Conservation (phyloP, 1,140 invertebrate genomes). For the Drosophila funebris region DNA sequence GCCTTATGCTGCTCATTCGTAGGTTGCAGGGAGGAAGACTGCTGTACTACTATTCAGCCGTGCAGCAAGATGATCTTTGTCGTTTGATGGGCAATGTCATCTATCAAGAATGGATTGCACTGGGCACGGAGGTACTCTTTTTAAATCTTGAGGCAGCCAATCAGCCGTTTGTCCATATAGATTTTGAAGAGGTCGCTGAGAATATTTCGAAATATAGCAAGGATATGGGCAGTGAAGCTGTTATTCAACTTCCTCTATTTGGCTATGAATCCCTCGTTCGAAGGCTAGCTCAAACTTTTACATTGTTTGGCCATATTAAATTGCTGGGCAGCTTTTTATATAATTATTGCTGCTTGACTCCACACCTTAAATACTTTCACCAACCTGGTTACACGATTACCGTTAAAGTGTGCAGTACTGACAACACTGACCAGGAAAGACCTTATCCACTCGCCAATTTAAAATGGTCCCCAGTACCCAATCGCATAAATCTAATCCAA, state of each 20-base stretch:
- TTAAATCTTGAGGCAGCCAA: constrained; percentile 48
- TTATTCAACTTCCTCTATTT: constrained; percentile 43
- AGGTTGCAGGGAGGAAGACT: constrained; percentile 22
- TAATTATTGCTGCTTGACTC: constrained; percentile 18
- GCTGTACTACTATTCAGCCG: constrained; percentile 61
- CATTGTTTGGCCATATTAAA: constrained; percentile 46
- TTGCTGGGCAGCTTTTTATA: constrained; percentile 6
- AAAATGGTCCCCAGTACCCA: constrained; percentile 51
- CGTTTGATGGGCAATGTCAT: constrained; percentile 33
- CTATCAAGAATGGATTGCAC: constrained; percentile 51
- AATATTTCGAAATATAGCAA: background rate
- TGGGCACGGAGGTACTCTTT: constrained; percentile 51
- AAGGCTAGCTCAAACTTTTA: constrained; percentile 27
- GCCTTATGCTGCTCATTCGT: constrained; percentile 52
- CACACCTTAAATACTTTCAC: constrained; percentile 21
- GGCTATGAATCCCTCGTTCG: constrained; percentile 52
- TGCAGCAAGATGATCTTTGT: constrained; percentile 54
- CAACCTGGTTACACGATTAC: background rate
- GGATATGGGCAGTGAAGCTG: background rate
- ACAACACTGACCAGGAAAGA: background rate
- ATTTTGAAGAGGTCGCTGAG: constrained; percentile 47
- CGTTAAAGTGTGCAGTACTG: constrained; percentile 3
- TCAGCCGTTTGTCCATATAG: constrained; percentile 28
- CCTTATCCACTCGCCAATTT: constrained; percentile 2
- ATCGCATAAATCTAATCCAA: constrained; percentile 57